Percentiles rank a stretch among this genome's conserved stretches.
Evolutionary conservation across 2,113 vertebrate genomes (phyloP).

Genomic region (Danionella cerebrum): DNA sequence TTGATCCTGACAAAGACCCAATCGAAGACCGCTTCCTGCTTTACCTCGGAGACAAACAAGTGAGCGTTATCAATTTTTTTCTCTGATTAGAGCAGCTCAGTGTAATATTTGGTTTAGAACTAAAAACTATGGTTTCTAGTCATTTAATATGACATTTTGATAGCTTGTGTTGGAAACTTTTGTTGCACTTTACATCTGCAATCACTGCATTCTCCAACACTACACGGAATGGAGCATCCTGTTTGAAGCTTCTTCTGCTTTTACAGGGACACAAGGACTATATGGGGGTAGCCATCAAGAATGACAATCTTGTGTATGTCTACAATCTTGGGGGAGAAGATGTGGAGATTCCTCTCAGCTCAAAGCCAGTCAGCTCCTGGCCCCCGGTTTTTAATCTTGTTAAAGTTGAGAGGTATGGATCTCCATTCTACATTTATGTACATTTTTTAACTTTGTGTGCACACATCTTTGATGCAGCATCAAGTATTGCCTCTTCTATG

Average conservation of each 20-base stretch:
- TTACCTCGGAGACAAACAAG: slow-evolving; percentile 86
- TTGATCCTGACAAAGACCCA: slow-evolving; percentile 65
- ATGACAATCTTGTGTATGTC: slow-evolving; percentile 85
- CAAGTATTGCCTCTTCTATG: not conserved
- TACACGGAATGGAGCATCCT: not conserved
- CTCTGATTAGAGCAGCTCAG: too few relatives aligned
- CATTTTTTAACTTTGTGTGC: too few relatives aligned
- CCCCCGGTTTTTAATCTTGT: slow-evolving; percentile 89
- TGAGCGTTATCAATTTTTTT: slow-evolving; percentile 63
- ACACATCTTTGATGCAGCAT: too few relatives aligned
- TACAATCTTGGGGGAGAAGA: slow-evolving; percentile 87
- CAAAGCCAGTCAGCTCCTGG: slow-evolving; percentile 93
- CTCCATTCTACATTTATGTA: too few relatives aligned
- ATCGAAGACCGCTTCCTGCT: slow-evolving; percentile 83
- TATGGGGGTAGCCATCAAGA: slow-evolving; percentile 92
- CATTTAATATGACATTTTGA: too few relatives aligned
- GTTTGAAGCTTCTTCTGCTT: not conserved
- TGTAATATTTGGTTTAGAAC: too few relatives aligned
- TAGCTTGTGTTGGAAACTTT: too few relatives aligned
- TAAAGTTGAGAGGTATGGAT: slow-evolving; percentile 85
- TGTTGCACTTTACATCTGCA: not conserved
- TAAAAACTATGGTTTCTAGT: too few relatives aligned
- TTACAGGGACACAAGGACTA: slow-evolving; percentile 81
- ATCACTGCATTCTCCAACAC: too few relatives aligned
- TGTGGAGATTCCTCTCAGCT: slow-evolving; percentile 86